phyloP scores from a whole-genome alignment of 1,140 invertebrate genomes.

The Aporrectodea caliginosa region DNA sequence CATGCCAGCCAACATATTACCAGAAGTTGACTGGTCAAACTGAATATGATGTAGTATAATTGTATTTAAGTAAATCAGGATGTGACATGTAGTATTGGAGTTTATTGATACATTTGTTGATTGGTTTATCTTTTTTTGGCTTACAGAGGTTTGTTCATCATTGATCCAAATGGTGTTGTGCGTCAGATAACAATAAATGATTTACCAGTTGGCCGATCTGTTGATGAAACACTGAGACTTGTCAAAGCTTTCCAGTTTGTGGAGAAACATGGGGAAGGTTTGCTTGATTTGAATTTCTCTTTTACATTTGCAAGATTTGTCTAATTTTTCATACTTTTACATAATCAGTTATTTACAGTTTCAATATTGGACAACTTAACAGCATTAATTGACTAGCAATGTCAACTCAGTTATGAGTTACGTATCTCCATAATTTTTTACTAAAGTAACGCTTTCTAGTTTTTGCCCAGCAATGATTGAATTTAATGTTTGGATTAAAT shows the following conservation, averaged over 20 bases:
- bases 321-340: neutral
- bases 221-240: slow-evolving; percentile 82
- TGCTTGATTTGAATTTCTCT: neutral
- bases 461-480: neutral
- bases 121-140: slow-evolving; percentile 5
- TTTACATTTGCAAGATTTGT: neutral
- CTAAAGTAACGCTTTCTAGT: slow-evolving; percentile 1
- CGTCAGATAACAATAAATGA: slow-evolving; percentile 63
- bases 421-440: neutral
- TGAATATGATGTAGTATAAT: too few species aligned
- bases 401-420: neutral
- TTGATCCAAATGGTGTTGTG: slow-evolving; percentile 68
- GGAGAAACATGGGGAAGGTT: slow-evolving; percentile 83
- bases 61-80: too few species aligned
- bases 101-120: too few species aligned
- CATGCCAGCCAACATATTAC: too few species aligned
- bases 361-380: neutral
- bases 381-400: neutral
- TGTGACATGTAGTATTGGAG: too few species aligned
- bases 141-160: slow-evolving; percentile 57
- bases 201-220: slow-evolving; percentile 85
- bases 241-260: slow-evolving; percentile 90
- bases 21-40: too few species aligned
- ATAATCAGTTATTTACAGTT: neutral
- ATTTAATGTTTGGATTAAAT: neutral